Percentiles rank a stretch among this genome's conserved stretches.
Conservation (phyloP, 2,797 vertebrate species). For the Phataginus tetradactyla region DNA sequence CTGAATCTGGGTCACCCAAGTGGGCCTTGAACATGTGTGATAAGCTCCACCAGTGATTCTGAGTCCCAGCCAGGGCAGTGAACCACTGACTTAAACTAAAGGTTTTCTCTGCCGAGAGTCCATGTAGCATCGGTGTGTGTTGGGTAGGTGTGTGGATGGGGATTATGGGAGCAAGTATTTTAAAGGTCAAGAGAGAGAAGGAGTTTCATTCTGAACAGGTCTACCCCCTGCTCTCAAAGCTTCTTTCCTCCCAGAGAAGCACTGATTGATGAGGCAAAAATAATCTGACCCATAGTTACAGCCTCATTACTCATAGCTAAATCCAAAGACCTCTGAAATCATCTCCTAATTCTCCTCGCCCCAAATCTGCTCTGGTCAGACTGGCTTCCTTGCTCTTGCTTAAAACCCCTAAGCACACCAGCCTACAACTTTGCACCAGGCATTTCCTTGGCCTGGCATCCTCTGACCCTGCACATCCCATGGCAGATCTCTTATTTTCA, state of each 20-base stretch:
- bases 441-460: background rate
- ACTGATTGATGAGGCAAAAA: background rate
- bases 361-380: background rate
- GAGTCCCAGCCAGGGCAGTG: background rate
- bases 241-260: background rate
- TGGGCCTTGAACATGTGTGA: background rate
- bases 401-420: background rate
- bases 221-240: background rate
- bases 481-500: background rate
- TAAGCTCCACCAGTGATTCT: background rate
- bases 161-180: background rate
- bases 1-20: background rate
- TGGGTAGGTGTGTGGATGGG: too few species aligned
- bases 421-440: background rate
- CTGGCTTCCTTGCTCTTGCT: background rate
- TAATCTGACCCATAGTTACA: background rate
- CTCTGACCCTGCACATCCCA: background rate
- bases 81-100: background rate
- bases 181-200: background rate
- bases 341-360: background rate
- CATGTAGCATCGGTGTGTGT: fast-evolving
- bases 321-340: background rate
- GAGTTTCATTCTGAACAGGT: background rate
- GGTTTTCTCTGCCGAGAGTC: background rate
- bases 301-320: background rate